A percentile compares a stretch with the other conserved stretches of the same genome.
These are phyloP conservation scores for Cryptotis parvus DNA, from an alignment of 2,113 vertebrate genomes.

Conservation along the genomic window DNA sequence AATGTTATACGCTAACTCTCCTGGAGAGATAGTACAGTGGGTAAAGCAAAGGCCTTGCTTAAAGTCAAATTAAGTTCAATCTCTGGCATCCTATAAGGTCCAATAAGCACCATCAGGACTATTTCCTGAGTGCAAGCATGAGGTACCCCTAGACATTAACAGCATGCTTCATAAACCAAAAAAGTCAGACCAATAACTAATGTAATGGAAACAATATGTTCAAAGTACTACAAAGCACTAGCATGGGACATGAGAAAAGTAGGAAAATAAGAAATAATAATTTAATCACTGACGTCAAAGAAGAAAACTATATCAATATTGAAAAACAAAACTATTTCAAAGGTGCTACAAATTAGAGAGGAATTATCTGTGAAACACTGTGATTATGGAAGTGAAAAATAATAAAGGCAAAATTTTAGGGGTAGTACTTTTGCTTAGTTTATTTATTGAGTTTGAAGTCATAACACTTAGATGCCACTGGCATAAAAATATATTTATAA, in stretches of 20 bases:
- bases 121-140: no score
- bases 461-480: not conserved
- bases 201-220: not conserved
- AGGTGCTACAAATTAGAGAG: not conserved
- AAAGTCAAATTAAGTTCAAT: no score
- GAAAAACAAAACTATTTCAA: not conserved
- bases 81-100: no score
- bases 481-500: not conserved
- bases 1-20: not conserved
- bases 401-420: not conserved
- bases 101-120: no score
- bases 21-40: no score
- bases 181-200: not conserved
- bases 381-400: not conserved
- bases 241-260: not conserved
- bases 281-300: not conserved
- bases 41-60: no score
- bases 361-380: no score
- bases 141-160: no score
- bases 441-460: constrained; percentile 14
- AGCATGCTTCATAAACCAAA: no score
- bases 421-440: not conserved
- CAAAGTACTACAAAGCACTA: not conserved
- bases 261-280: not conserved
- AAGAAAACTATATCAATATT: not conserved